Evolutionary conservation across 2,888 invertebrate species (phyloP), one percentile per base, ranked within the genome.

Genomic region (Drosophila conformis): DNA sequence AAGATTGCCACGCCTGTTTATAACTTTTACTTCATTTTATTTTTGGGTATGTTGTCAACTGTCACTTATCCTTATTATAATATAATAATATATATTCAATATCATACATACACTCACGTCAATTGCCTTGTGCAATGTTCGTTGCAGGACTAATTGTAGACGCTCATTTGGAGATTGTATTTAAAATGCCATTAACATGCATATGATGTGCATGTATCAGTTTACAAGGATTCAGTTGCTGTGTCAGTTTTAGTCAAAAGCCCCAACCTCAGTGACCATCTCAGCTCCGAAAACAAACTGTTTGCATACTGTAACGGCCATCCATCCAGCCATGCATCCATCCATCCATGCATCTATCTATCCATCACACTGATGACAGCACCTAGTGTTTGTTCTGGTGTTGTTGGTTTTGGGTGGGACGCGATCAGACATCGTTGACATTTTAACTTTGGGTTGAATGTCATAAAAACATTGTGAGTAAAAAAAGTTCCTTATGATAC

Each of bases 361-460:
- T 86, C 82, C 75, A 77, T 79, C 85, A 84, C 72, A 73, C 69
- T 69, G 60, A 56, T 66, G 79, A 67, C 78, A 78, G 70, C 63
- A 63, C 51, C 58, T 52, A 62, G 27, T 60, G 35, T 46, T 65
- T 70, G 29, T 49, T 48, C 2, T 54, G 35, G 21, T 62, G 46
- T 58, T 61, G 38, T 13, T 60, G 60, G 69, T 48, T 40, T 70
- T 62, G 29, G 60, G 25, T 64, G 76, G 53, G 58, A 64, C 60
- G 73, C 76, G 85, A 89, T 85, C 84, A 76, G 81, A 82, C 83
- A 80, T 59, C 81, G 83, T 87, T 87, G 88, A 87, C 89, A 84
- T 80, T 87, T 80, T 71, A 89, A 87, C 87, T 89, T 87, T 87
- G 82, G 76, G 80, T 82, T 78, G 74, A 87, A 78, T 83, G 83